Base-by-base conservation (phyloP, 2,888 invertebrate genomes). In the Dolomedes plantarius region DNA sequence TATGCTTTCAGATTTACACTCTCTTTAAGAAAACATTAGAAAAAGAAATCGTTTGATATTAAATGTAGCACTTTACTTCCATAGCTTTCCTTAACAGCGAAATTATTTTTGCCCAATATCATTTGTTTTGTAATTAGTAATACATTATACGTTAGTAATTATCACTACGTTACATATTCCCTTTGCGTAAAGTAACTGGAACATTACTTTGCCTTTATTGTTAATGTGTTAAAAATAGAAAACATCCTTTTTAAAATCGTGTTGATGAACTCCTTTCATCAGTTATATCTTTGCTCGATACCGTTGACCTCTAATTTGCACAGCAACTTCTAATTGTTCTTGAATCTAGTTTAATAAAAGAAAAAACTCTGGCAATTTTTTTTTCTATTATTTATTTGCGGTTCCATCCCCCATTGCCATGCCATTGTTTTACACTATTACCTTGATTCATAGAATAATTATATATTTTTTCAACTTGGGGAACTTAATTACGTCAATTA, bases 341-440 rank as follows among this genome's bases (percentile, higher is more conserved):
- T 5, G 56, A 23, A 23, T 56, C 56, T 19, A 56, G 56, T 56
- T 56, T 56, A 56, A 16, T n/a, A 56, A 56, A 56, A 56, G 56
- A 56, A 56, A n/a, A 56, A 6, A 19, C 5, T 5, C 19, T 23
- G 23, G 23, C 56, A 2, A 36, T n/a, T 56, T 56, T n/a, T n/a
- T n/a, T n/a, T n/a, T n/a, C n/a, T 56, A 56, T 56, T 23, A 23
- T 23, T 23, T 6, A 23, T 56, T 23, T 16, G 23, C 23, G 5
- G 23, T 56, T 23, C 5, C 56, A 56, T 56, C 23, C 6, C n/a
- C n/a, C n/a, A n/a, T n/a, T n/a, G 19, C 19, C 23, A 1, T 2
- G 56, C 23, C 11, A 56, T 56, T 56, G 56, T 56, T 23, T 56
- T 0, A 23, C 3, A 23, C 23, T 23, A 46, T 46, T 46, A 23